Conservation (phyloP, 2,113 vertebrate species). For the Cheirogaleus medius region DNA sequence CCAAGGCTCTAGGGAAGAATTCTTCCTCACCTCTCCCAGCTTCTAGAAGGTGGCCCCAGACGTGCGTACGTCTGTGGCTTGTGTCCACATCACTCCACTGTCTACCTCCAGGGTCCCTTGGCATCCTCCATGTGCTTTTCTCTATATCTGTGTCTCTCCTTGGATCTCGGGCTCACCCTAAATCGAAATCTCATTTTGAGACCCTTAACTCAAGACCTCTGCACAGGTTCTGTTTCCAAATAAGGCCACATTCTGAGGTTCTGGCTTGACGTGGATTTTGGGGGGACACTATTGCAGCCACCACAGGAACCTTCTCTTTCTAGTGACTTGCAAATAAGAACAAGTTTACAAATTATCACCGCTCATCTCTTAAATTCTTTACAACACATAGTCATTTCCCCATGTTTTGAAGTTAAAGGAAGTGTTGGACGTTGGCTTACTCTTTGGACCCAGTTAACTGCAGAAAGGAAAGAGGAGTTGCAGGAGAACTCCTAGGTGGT, state of each 20-base stretch:
- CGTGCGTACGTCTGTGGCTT: background rate
- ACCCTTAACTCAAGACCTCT: background rate
- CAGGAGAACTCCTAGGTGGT: background rate
- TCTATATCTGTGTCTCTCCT: background rate
- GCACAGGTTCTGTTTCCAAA: background rate
- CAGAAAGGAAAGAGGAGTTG: background rate
- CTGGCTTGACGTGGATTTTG: background rate
- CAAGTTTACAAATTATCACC: background rate
- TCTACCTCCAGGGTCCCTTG: background rate
- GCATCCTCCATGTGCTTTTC: background rate
- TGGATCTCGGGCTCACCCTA: background rate
- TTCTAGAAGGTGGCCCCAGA: background rate
- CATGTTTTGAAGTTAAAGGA: background rate
- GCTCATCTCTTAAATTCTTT: background rate
- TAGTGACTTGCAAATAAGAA: background rate
- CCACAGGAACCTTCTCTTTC: background rate
- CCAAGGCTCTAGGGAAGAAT: no score
- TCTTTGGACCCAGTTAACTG: background rate
- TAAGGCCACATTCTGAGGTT: background rate
- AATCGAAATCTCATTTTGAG: background rate
- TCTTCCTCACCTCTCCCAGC: background rate
- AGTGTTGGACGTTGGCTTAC: background rate
- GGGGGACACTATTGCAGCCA: background rate
- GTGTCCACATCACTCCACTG: background rate
- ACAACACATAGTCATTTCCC: background rate